Evolutionary conservation across 2,888 invertebrate species (phyloP).

Genomic region (Drosophila anomalata): DNA sequence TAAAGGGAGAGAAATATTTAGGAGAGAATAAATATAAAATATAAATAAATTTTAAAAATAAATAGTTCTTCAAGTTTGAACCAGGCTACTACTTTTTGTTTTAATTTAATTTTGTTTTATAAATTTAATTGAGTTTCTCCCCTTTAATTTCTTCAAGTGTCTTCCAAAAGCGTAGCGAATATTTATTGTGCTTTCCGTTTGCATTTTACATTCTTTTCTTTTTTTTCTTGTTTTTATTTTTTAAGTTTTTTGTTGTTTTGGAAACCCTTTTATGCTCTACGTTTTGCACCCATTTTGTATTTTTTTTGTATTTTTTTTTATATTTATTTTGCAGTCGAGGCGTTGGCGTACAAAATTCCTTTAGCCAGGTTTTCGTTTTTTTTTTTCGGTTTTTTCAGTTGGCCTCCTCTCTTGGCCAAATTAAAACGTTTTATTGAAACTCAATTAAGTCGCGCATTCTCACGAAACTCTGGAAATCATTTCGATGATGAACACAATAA

Average conservation of each 20-base stretch:
- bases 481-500: not conserved
- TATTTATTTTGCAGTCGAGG: slow-evolving; percentile 43
- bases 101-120: too few species aligned
- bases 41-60: not conserved
- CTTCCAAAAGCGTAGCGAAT: slow-evolving; percentile 71
- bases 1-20: not conserved
- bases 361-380: slow-evolving; percentile 49
- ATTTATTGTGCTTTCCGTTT: slow-evolving; percentile 80
- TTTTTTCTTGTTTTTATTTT: slow-evolving; percentile 35
- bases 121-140: too few species aligned
- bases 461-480: slow-evolving; percentile 45
- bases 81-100: too few species aligned
- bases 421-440: slow-evolving; percentile 76
- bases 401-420: slow-evolving; percentile 50
- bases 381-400: slow-evolving; percentile 12
- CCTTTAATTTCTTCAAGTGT: not conserved
- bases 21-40: not conserved
- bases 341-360: slow-evolving; percentile 78
- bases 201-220: slow-evolving; percentile 73
- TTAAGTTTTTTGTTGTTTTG: not conserved
- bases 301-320: slow-evolving; percentile 1
- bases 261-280: slow-evolving; percentile 7
- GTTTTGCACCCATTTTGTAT: slow-evolving; percentile 10
- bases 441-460: slow-evolving; percentile 74
- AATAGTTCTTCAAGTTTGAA: not conserved